A percentile compares a stretch with the other conserved stretches of the same genome.
Conservation (phyloP, 1,140 invertebrate genomes). For the Papilio xuthus region DNA sequence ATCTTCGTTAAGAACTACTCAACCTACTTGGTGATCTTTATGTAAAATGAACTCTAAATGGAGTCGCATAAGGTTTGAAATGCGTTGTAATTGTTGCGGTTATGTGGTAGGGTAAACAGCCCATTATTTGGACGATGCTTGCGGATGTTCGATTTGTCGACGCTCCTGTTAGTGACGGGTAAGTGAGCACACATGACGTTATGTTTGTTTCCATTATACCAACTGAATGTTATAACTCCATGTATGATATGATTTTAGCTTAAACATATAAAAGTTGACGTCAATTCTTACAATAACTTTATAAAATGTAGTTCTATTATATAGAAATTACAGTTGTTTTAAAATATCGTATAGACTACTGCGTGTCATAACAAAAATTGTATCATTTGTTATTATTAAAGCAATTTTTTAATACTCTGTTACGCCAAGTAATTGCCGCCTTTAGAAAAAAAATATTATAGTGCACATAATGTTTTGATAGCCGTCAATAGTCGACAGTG, state of each 20-base stretch:
- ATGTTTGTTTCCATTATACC: slow-evolving; percentile 13
- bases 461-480: too few species aligned
- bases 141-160: slow-evolving; percentile 36
- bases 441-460: too few species aligned
- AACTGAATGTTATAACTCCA: not conserved
- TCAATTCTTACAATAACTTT: not conserved
- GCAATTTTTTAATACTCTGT: too few species aligned
- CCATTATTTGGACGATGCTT: slow-evolving; percentile 24
- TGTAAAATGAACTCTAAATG: not conserved
- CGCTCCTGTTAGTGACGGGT: slow-evolving; percentile 26
- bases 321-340: too few species aligned
- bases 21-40: not conserved
- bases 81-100: not conserved
- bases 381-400: too few species aligned
- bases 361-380: too few species aligned
- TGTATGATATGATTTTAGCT: not conserved
- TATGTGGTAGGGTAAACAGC: slow-evolving; percentile 7
- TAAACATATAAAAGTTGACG: not conserved
- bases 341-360: too few species aligned
- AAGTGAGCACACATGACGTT: slow-evolving; percentile 13
- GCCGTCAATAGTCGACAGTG: too few species aligned
- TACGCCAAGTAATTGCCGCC: too few species aligned
- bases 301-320: too few species aligned
- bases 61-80: not conserved
- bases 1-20: not conserved